Percentiles rank a stretch among this genome's conserved stretches.
Evolutionary conservation across 2,888 invertebrate species (phyloP).

Genomic region (Yponomeuta plumbellus): DNA sequence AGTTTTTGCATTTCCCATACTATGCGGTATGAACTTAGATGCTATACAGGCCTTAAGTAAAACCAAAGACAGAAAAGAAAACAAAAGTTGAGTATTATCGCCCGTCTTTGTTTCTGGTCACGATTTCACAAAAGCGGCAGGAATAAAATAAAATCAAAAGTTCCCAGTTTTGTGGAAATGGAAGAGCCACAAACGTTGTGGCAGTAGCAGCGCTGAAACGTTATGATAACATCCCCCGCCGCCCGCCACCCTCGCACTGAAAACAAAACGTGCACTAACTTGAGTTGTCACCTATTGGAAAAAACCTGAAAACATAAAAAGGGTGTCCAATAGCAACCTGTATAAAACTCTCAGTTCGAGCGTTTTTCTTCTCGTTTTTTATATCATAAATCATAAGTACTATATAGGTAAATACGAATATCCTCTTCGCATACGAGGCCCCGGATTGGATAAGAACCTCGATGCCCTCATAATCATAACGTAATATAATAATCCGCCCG

Average conservation of each 20-base stretch:
- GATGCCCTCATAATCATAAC: conserved; percentile 65
- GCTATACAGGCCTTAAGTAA: neutral
- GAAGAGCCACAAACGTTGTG: conserved; percentile 46
- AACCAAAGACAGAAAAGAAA: neutral
- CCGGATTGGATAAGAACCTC: conserved; percentile 32
- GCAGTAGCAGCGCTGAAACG: conserved; percentile 40
- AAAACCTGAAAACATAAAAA: neutral
- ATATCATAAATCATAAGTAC: neutral
- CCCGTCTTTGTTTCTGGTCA: conserved; percentile 57
- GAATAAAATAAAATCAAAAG: conserved; percentile 59
- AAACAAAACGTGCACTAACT: conserved; percentile 7
- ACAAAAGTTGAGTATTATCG: conserved; percentile 49
- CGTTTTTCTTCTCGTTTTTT: too few relatives aligned
- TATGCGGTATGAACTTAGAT: too few relatives aligned
- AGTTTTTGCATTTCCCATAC: too few relatives aligned
- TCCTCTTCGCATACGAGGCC: neutral
- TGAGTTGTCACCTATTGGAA: conserved; percentile 3
- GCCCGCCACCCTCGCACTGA: conserved; percentile 6
- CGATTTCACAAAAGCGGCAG: conserved; percentile 60
- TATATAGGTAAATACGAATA: neutral
- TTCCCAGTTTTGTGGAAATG: conserved; percentile 44
- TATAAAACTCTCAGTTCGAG: neutral
- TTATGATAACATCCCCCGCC: conserved; percentile 44
- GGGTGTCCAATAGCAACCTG: neutral
- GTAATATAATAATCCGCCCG: conserved; percentile 72